Conservation (phyloP, 2,797 vertebrate species). For the Phataginus tricuspis region DNA sequence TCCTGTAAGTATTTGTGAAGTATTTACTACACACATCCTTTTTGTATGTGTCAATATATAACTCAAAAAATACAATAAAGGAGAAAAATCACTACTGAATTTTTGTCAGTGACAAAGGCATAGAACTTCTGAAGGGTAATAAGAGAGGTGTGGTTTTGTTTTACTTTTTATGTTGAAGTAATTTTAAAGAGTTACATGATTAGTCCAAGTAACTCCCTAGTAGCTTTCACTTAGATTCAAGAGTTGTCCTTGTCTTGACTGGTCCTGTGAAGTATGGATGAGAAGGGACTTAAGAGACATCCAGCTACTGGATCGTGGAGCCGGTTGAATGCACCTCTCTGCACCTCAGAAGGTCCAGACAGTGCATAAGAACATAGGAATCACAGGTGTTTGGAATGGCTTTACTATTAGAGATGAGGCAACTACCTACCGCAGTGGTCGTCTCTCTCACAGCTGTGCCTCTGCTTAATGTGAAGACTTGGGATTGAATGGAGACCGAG, state of each 20-base stretch:
- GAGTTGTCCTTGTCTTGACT: background rate
- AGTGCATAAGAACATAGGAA: background rate
- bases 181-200: background rate
- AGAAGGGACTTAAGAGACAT: background rate
- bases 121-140: background rate
- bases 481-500: background rate
- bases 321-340: background rate
- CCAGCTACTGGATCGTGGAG: background rate
- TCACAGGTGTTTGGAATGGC: background rate
- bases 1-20: background rate
- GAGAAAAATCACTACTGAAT: background rate
- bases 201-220: background rate
- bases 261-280: background rate
- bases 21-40: background rate
- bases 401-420: background rate
- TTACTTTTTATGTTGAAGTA: background rate
- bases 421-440: background rate
- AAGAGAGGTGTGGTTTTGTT: background rate
- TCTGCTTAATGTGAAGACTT: background rate
- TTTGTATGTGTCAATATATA: background rate
- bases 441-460: background rate
- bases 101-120: background rate
- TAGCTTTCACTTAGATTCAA: background rate
- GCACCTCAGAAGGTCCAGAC: background rate
- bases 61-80: background rate